Evolutionary conservation across 30 jellyfish, hydroid and myxozoan genomes (phyloP), one percentile per base, ranked within the genome.

Genomic region (Pseudorhiza aurosa): DNA sequence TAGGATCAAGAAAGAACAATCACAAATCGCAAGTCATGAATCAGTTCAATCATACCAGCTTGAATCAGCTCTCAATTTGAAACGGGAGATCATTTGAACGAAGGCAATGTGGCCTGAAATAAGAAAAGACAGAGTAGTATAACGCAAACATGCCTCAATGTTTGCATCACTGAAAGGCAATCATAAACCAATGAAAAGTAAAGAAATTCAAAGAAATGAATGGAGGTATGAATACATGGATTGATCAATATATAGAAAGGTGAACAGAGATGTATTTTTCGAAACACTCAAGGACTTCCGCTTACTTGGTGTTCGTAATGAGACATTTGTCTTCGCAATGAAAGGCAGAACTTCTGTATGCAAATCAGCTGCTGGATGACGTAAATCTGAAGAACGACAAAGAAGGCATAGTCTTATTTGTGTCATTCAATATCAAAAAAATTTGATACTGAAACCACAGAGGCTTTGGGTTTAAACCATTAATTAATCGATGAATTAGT

Each of bases 241-340:
- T n/a, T n/a, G n/a, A n/a, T n/a, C n/a, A n/a, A n/a, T n/a, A n/a
- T n/a, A n/a, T n/a, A n/a, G n/a, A n/a, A n/a, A n/a, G n/a, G n/a
- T n/a, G n/a, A n/a, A n/a, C n/a, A n/a, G n/a, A n/a, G n/a, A n/a
- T n/a, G n/a, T n/a, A n/a, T n/a, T n/a, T n/a, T n/a, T n/a, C n/a
- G n/a, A n/a, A n/a, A n/a, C n/a, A n/a, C n/a, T n/a, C n/a, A n/a
- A n/a, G n/a, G n/a, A n/a, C n/a, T n/a, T 21, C 14, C 40, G 27
- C 91, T 67, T 82, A 82, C 94, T 82, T 57, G 94, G 94, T 12
- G 94, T 69, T 29, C 75, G 81, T 7, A 82, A 82, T 4, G 87
- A 49, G 10, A 71, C 53, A 60, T 69, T 82, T 1, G 55, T 68
- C 45, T 63, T 85, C 0, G 90, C 86, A 31, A 72, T 59, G 57